These are phyloP conservation scores for Prosapia bicincta DNA, from an alignment of 2,888 invertebrate species.

Conservation along the genomic window DNA sequence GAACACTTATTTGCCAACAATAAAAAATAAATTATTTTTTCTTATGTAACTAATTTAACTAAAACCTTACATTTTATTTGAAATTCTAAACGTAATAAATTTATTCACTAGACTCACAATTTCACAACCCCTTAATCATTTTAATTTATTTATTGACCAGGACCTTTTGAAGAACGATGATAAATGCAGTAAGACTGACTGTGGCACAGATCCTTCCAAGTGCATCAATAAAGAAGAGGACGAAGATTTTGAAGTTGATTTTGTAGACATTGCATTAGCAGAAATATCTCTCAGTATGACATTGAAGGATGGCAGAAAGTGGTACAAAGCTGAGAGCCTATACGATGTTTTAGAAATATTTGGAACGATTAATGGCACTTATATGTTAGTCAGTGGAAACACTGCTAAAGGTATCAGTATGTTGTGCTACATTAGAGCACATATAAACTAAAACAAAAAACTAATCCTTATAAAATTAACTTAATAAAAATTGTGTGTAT, in stretches of 20 bases:
- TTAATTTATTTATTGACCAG: no score
- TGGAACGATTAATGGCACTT: slow-evolving; percentile 46
- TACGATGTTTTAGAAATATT: slow-evolving; percentile 57
- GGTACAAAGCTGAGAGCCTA: slow-evolving; percentile 39
- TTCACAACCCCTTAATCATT: no score
- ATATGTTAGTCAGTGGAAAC: slow-evolving; percentile 66
- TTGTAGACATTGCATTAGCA: slow-evolving; percentile 2
- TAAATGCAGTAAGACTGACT: background rate
- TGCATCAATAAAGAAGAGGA: background rate
- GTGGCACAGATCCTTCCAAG: background rate
- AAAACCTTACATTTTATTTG: no score
- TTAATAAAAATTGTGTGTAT: no score
- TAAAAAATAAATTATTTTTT: no score
- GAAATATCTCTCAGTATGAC: background rate
- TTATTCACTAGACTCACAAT: no score
- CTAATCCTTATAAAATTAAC: no score
- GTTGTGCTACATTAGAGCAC: no score
- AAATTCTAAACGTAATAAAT: no score
- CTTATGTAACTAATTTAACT: no score
- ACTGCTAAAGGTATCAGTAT: slow-evolving; percentile 66
- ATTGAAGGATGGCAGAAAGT: background rate
- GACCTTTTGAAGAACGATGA: background rate
- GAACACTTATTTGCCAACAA: no score
- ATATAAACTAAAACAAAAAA: no score
- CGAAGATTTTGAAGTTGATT: background rate